Evolutionary conservation across 2,797 vertebrate genomes (phyloP), one percentile per base, ranked within the genome.

Genomic region (Sebastes hubbsi): DNA sequence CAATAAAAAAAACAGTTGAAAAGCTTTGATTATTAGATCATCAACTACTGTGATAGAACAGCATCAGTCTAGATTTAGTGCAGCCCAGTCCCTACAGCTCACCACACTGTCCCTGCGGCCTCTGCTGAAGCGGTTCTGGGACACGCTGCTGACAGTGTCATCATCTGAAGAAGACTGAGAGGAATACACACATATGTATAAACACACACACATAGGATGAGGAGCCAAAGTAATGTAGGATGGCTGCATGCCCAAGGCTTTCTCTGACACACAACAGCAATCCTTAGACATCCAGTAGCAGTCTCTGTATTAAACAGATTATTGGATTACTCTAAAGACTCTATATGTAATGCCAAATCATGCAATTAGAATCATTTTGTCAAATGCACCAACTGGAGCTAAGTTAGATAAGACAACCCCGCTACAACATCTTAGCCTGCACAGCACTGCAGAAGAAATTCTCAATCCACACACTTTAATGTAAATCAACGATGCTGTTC

Each of bases 31-130:
- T 30, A 29, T 67, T 56, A 34, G 9, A 49, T 16, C 8, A 29
- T 77, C 14, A 75, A 55, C 66, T 61, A 79, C 16, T 18, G 24
- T 24, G 29, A 79, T 11, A 60, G 34, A 52, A 22, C 22, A 29
- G 58, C 24, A 67, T 61, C 20, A 56, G 22, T 65, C 2, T 54
- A 32, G 59, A 72, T 36, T 34, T 32, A 34, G 20, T 5, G 13
- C 6, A 70, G 62, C 16, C 20, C 60, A 12, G 69, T 65, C 79
- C 70, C 86, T 86, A 59, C 78, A 78, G 93, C 97, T 98, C 97
- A 98, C 97, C 97, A 93, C 94, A 77, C 96, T 98, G 91, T 96
- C 96, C 88, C 96, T 96, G 89, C 94, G 94, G 86, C 96, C 95
- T 85, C 81, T 90, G 84, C 91, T 87, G 91, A 84, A 85, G 63